Conservation (phyloP, 2,113 vertebrate species). For the Condylura cristata region DNA sequence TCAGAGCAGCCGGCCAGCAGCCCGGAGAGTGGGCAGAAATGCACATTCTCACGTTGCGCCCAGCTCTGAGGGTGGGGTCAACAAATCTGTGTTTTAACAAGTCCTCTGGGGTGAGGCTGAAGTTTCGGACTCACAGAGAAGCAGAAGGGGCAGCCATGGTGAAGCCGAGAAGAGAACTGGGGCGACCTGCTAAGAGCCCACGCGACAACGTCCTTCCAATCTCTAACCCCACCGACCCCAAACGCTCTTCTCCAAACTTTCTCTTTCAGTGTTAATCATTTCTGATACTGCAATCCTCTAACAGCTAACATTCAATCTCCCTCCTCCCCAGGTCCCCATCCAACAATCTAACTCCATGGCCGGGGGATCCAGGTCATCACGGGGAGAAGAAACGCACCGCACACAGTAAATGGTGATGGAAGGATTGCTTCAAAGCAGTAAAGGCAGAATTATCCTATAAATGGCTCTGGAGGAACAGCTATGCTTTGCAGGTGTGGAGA, state of each 20-base stretch:
- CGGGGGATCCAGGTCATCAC: background rate
- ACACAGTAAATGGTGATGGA: background rate
- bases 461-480: conserved; percentile 2
- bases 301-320: background rate
- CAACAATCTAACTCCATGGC: background rate
- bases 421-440: background rate
- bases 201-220: background rate
- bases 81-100: background rate
- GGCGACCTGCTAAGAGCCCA: background rate
- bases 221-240: background rate
- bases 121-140: background rate
- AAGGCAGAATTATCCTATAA: conserved; percentile 16
- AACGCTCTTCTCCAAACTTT: background rate
- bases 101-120: background rate
- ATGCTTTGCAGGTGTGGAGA: background rate
- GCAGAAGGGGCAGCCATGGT: background rate
- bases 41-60: background rate
- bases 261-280: background rate
- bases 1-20: background rate
- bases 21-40: background rate
- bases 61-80: no score
- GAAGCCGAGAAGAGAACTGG: background rate
- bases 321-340: background rate
- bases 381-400: background rate
- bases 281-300: background rate